A percentile compares a stretch with the other conserved stretches of the same genome.
phyloP scores from a whole-genome alignment of 2,888 invertebrate genomes.

The Brenthis ino region DNA sequence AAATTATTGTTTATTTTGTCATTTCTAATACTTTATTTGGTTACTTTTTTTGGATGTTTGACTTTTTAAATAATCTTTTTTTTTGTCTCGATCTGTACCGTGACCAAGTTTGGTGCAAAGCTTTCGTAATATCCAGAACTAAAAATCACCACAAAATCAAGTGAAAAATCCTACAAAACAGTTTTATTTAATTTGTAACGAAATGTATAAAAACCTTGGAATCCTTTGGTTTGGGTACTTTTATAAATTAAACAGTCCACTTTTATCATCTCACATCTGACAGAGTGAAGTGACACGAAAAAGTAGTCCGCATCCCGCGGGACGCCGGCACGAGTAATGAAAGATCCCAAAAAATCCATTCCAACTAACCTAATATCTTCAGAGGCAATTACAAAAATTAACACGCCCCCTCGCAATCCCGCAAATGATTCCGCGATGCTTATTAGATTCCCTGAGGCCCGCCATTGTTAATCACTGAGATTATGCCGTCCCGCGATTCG shows the following conservation, averaged over 20 bases:
- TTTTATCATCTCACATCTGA: constrained; percentile 5
- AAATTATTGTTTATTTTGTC: too few species aligned
- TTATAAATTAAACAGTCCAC: background rate
- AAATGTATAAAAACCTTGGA: too few species aligned
- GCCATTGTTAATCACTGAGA: constrained; percentile 56
- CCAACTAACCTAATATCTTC: constrained; percentile 43
- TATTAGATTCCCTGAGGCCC: constrained; percentile 54
- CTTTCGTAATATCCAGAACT: too few species aligned
- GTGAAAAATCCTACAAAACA: too few species aligned
- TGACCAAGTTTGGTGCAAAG: too few species aligned
- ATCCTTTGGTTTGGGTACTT: background rate
- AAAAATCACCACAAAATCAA: too few species aligned
- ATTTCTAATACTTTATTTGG: too few species aligned
- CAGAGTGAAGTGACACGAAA: constrained; percentile 14
- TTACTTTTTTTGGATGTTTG: too few species aligned
- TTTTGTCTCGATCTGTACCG: too few species aligned
- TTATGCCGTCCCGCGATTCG: constrained; percentile 41
- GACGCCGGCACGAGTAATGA: constrained; percentile 28
- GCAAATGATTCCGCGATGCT: constrained; percentile 59
- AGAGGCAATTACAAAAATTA: constrained; percentile 69
- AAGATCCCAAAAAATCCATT: constrained; percentile 29
- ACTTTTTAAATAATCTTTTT: too few species aligned
- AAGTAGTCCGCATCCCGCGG: constrained; percentile 34
- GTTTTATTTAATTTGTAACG: too few species aligned
- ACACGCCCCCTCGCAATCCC: constrained; percentile 59